These are phyloP conservation scores for Aurelia aurita DNA, from an alignment of 30 jellyfish, hydroid and myxozoan species.

Conservation along the genomic window DNA sequence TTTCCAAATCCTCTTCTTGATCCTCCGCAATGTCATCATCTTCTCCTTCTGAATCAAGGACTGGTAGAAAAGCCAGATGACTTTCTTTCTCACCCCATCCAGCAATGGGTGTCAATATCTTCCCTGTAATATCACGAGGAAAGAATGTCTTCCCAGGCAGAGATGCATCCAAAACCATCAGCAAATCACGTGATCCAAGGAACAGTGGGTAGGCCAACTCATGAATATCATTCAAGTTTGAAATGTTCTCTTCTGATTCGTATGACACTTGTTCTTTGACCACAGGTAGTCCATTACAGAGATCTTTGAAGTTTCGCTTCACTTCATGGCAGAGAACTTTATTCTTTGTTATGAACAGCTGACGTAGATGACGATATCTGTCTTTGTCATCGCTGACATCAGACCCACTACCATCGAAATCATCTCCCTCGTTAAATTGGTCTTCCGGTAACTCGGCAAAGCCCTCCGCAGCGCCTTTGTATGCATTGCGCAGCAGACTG, in stretches of 20 bases:
- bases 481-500: background rate
- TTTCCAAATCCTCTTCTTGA: constrained; percentile 8
- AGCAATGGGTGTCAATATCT: constrained; percentile 59
- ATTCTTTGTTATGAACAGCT: constrained; percentile 85
- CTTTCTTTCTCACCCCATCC: constrained; percentile 89
- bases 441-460: background rate
- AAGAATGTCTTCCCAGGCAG: constrained; percentile 81
- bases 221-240: constrained; percentile 9
- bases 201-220: constrained; percentile 74
- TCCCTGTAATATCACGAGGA: constrained; percentile 63
- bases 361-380: constrained; percentile 82
- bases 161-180: constrained; percentile 80
- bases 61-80: constrained; percentile 65
- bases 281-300: constrained; percentile 61
- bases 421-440: constrained; percentile 8
- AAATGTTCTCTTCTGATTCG: constrained; percentile 3
- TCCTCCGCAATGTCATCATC: constrained; percentile 56
- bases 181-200: constrained; percentile 73
- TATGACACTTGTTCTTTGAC: constrained; percentile 10
- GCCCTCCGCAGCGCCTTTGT: background rate
- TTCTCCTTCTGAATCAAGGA: constrained; percentile 60
- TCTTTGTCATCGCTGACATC: constrained; percentile 15
- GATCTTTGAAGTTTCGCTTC: constrained; percentile 68
- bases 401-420: background rate
- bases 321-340: constrained; percentile 83